Evolutionary conservation across 2,797 vertebrate species (phyloP).

Genomic region (Liparis tanakae): DNA sequence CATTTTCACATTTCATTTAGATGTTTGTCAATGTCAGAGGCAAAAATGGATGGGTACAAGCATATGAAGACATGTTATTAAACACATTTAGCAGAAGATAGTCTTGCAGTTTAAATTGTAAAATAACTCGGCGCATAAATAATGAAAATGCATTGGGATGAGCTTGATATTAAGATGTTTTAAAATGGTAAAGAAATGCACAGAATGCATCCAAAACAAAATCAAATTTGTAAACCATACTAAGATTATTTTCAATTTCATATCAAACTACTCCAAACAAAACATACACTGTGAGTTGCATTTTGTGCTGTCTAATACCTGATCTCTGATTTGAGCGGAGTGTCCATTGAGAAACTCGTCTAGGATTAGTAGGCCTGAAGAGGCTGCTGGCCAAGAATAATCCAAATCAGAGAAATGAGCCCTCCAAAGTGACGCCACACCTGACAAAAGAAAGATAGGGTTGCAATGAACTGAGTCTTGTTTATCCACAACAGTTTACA

Average conservation of each 20-base stretch:
- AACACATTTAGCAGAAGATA: background rate
- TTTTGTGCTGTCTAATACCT: conserved; percentile 75
- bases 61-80: conserved; percentile 2
- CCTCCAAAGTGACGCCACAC: conserved; percentile 82
- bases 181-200: background rate
- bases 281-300: conserved; percentile 24
- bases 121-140: conserved; percentile 13
- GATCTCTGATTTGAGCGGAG: conserved; percentile 84
- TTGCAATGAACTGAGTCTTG: conserved; percentile 41
- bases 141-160: background rate
- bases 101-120: conserved; percentile 7
- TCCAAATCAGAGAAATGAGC: conserved; percentile 85
- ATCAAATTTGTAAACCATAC: conserved; percentile 16
- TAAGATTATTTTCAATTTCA: background rate
- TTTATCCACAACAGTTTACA: conserved; percentile 29
- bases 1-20: background rate
- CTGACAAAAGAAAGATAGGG: conserved; percentile 76
- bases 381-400: conserved; percentile 81
- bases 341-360: conserved; percentile 84
- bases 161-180: conserved; percentile 32
- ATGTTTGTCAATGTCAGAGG: background rate
- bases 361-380: conserved; percentile 78
- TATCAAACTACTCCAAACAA: conserved; percentile 12
- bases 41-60: background rate
- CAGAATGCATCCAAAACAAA: conserved; percentile 27